Base-by-base conservation (phyloP, 2,888 invertebrate genomes). In the Tholera decimalis region DNA sequence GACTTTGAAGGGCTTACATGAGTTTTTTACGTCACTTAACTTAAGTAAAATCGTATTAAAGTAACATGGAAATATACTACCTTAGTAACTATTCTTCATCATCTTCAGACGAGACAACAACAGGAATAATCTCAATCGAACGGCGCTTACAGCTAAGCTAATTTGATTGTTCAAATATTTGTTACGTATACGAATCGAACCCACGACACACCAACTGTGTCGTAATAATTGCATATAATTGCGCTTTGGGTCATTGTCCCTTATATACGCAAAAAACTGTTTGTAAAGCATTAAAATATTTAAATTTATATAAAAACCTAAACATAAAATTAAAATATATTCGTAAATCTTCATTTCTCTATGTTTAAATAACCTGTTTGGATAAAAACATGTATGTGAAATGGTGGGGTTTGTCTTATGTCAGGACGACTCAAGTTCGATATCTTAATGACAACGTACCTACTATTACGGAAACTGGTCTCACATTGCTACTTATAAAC, bases 401-500 rank as follows among this genome's bases (percentile, higher is more conserved):
- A 53, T 33, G 5, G 62, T 30, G 7, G 49, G 39, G 20, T n/a
- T 24, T 20, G 15, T 37, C 28, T 6, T 22, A 49, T 15, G 66
- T 35, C 24, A 15, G 39, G 39, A 15, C 37, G 9, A 57, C 49
- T 13, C 28, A 53, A 67, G 73, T 57, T 67, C 47, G 44, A 44
- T 39, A 56, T 37, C 37, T 56, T 13, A 8, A 24, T 22, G 33
- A 11, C 26, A 41, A 50, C 39, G 4, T 66, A 8, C 30, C 11
- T 66, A 8, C 30, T 9, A 35, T 57, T 50, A 57, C 18, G 18
- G 50, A 74, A 74, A 73, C 76, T 2, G 64, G 76, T 73, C 35
- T 30, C 3, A 24, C 46, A 74, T 58, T 11, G 58, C 33, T 20
- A 37, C 49, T 28, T 18, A 57, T 61, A 33, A 51, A 37, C 50